Base-by-base conservation (phyloP, 2,888 invertebrate species). In the Campaea margaritaria region DNA sequence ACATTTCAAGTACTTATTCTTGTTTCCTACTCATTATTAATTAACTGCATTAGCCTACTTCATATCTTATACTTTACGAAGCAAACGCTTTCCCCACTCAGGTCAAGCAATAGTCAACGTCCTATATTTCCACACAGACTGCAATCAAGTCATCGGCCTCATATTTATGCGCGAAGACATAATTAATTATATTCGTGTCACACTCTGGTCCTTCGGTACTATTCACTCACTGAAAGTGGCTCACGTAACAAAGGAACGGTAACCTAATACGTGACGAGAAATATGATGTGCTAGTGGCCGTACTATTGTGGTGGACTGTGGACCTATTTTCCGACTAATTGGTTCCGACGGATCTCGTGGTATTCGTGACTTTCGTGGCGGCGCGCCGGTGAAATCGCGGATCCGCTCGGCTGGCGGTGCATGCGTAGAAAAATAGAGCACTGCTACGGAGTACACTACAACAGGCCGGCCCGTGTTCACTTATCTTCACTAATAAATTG, bases 171-270 rank as follows among this genome's bases (percentile, higher is more conserved):
- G 76, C 81, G 77, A 79, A 47, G 76, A 79, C 80, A 80, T 86
- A 89, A 91, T 89, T 90, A 91, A 91, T 89, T 71, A 86, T 83
- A 92, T 92, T 91, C 91, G 65, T 73, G 81, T 80, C 91, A 86
- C 91, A 91, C 78, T 75, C 67, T 71, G 70, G 79, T 85, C 82
- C 83, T 84, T 80, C 79, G 81, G 77, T 78, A 82, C 87, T 85
- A 84, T 89, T 86, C 87, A 86, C 85, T 85, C 82, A 79, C 89
- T 82, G 89, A 90, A 91, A 91, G 91, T 91, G 85, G 89, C 85
- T 83, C 91, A 87, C 91, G 90, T 89, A 88, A 90, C 88, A 88
- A 89, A 84, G 86, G 87, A 89, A 88, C 90, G 87, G 91, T 90
- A 89, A 89, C 87, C 83, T 77, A 81, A 84, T 86, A 92, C 91